These are phyloP conservation scores for Tetropium fuscum DNA, from an alignment of 2,888 invertebrate species.

Conservation along the genomic window DNA sequence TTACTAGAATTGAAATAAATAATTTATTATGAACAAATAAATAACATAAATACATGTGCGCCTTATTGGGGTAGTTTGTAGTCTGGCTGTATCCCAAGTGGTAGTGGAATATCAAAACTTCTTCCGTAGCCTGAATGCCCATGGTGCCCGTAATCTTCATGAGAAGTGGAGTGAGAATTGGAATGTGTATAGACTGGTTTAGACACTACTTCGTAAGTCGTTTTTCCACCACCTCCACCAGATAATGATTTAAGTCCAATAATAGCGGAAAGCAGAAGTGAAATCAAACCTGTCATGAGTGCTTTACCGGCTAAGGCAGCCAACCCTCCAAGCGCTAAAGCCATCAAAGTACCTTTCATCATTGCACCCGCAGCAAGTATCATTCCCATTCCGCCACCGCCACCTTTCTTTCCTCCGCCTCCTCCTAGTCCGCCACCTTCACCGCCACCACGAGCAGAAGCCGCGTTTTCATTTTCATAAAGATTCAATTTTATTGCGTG, in stretches of 20 bases:
- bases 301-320: slow-evolving; percentile 86
- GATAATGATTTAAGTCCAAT: slow-evolving; percentile 79
- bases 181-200: slow-evolving; percentile 81
- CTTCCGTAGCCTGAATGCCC: slow-evolving; percentile 64
- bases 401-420: slow-evolving; percentile 64
- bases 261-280: slow-evolving; percentile 79
- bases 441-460: slow-evolving; percentile 43
- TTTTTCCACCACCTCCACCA: slow-evolving; percentile 73
- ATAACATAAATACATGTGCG: slow-evolving; percentile 22
- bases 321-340: slow-evolving; percentile 77
- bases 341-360: slow-evolving; percentile 78
- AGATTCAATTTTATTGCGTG: slow-evolving; percentile 78
- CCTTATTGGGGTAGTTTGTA: slow-evolving; percentile 50
- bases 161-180: slow-evolving; percentile 72
- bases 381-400: slow-evolving; percentile 68
- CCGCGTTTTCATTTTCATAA: slow-evolving; percentile 54
- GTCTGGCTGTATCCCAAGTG: slow-evolving; percentile 56
- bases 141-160: slow-evolving; percentile 67
- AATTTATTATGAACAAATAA: slow-evolving; percentile 36
- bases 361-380: slow-evolving; percentile 67
- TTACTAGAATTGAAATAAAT: slow-evolving; percentile 30
- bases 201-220: slow-evolving; percentile 84
- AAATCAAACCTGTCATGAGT: slow-evolving; percentile 82
- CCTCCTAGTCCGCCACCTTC: slow-evolving; percentile 59
- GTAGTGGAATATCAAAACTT: slow-evolving; percentile 62